A percentile compares a stretch with the other conserved stretches of the same genome.
Evolutionary conservation across 2,113 vertebrate genomes (phyloP).

Genomic region (Columba janthina): DNA sequence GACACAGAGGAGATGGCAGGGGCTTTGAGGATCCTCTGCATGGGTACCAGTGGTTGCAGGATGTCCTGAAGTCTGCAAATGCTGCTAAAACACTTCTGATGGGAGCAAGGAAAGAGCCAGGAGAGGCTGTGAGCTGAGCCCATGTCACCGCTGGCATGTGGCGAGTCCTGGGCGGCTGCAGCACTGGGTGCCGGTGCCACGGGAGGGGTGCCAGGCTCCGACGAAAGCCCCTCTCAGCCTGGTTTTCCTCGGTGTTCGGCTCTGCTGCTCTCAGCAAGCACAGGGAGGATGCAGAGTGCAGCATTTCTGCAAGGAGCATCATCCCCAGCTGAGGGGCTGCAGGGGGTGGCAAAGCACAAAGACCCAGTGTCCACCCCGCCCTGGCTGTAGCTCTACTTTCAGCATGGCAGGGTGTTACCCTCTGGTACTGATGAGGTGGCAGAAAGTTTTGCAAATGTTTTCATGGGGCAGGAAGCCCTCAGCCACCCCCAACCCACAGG

Average conservation of each 20-base stretch:
- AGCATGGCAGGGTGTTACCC: rapidly evolving
- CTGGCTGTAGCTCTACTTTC: rapidly evolving
- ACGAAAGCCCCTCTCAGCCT: background rate
- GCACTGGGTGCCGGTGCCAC: too few relatives aligned
- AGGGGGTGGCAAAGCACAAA: background rate
- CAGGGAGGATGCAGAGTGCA: background rate
- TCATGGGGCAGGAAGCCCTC: background rate
- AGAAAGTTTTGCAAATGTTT: background rate
- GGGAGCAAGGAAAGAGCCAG: background rate
- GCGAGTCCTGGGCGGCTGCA: too few relatives aligned
- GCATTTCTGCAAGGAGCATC: background rate
- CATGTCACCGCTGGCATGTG: too few relatives aligned
- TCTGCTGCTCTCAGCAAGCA: background rate
- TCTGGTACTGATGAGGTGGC: background rate
- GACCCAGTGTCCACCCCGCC: background rate
- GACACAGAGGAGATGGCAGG: rapidly evolving
- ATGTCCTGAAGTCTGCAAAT: background rate
- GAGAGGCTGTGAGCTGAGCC: too few relatives aligned
- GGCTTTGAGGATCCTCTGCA: background rate
- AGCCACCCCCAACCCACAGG: background rate
- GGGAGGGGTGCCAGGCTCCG: background rate
- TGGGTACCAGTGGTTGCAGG: background rate
- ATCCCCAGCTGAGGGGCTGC: rapidly evolving
- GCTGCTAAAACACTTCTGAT: background rate
- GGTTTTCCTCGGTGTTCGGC: background rate